Evolutionary conservation across 2,888 invertebrate genomes (phyloP).

Genomic region (Candidula unifasciata): DNA sequence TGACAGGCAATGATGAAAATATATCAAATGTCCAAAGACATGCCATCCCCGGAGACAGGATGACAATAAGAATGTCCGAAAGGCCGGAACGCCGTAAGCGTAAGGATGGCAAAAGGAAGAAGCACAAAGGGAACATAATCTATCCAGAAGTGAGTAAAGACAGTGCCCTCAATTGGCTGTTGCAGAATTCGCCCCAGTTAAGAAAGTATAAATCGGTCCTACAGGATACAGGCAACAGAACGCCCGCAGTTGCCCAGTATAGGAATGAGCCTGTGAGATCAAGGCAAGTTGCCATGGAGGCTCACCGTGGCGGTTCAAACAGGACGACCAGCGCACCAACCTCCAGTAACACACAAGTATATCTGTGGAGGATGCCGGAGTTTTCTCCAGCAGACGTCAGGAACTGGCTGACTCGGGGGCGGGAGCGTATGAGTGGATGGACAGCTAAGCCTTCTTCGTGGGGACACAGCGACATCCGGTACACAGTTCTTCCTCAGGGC

Average conservation of each 20-base stretch:
- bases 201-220: background rate
- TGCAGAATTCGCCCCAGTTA: slow-evolving; percentile 7
- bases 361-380: background rate
- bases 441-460: background rate
- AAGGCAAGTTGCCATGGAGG: background rate
- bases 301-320: background rate
- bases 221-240: background rate
- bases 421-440: background rate
- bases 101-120: background rate
- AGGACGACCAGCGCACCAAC: background rate
- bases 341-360: background rate
- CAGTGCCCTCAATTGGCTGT: background rate
- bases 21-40: too few relatives aligned
- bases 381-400: background rate
- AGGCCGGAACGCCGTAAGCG: too few relatives aligned
- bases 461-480: slow-evolving; percentile 1
- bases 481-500: slow-evolving; percentile 23
- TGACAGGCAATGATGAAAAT: too few relatives aligned
- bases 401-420: background rate
- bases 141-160: background rate
- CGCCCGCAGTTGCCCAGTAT: background rate
- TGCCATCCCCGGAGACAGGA: too few relatives aligned
- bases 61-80: too few relatives aligned
- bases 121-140: background rate
- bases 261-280: background rate